Conservation (phyloP, 30 jellyfish, hydroid and myxozoan genomes). For the Hydractinia echinata region DNA sequence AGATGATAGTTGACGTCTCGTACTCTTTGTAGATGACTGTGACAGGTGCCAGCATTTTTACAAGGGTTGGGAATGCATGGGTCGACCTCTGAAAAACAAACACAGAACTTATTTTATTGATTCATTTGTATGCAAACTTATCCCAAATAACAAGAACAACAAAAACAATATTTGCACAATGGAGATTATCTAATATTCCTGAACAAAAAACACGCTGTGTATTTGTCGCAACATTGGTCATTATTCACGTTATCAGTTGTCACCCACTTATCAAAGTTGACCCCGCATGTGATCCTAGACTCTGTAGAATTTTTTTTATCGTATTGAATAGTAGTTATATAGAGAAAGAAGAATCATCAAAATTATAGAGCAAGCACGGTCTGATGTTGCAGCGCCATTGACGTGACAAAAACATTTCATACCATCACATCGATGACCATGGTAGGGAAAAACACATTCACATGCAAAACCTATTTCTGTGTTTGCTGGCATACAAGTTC, state of each 20-base stretch:
- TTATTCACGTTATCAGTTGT: too few relatives aligned
- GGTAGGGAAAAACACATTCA: conserved; percentile 81
- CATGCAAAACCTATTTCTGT: conserved; percentile 82
- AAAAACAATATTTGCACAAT: too few relatives aligned
- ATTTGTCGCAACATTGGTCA: too few relatives aligned
- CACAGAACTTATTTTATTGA: background rate
- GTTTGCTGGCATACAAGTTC: conserved; percentile 78
- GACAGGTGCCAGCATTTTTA: conserved; percentile 73
- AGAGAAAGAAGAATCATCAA: background rate
- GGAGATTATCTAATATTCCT: too few relatives aligned
- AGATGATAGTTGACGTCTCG: conserved; percentile 54
- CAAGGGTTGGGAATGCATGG: conserved; percentile 91
- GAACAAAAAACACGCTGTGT: too few relatives aligned
- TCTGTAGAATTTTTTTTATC: too few relatives aligned
- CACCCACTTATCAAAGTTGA: too few relatives aligned
- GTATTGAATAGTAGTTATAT: too few relatives aligned
- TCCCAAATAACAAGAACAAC: too few relatives aligned
- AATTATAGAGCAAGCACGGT: background rate
- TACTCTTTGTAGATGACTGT: conserved; percentile 59
- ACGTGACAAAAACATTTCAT: background rate
- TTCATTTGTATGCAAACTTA: background rate
- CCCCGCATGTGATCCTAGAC: too few relatives aligned
- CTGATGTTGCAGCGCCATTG: background rate
- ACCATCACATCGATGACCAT: conserved; percentile 89
- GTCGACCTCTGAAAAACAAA: conserved; percentile 47